Evolutionary conservation across 2,113 vertebrate genomes (phyloP), one percentile per base, ranked within the genome.

Genomic region (Sinocyclocheilus rhinocerous): DNA sequence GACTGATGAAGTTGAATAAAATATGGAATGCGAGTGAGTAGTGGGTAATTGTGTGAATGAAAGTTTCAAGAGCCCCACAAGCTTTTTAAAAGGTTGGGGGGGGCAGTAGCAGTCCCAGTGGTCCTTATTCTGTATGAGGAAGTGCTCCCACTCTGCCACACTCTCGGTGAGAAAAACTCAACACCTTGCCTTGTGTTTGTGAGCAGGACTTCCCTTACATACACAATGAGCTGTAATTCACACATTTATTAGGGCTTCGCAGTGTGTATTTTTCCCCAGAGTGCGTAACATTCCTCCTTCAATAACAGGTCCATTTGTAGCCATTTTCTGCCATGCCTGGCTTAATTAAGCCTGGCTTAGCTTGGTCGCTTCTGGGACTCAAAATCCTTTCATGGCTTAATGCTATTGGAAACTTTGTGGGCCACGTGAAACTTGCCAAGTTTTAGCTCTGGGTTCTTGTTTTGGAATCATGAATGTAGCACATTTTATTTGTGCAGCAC

Each of bases 171-270:
- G 92, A 95, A 92, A 92, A 88, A 88, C 88, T 92, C 91, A 91
- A 88, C 63, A 86, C 52, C 50, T 52, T 83, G 86, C 81, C 39
- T 85, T 69, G 88, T 91, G 91, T 93, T 93, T 92, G 90, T 92
- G 84, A 88, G 89, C 89, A 87, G 76, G 85, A 89, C 91, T 88
- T 90, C 92, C 92, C 90, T 87, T 87, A 81, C 73, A 84, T 77
- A 89, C 90, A 93, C 92, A 92, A 94, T 94, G 93, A 93, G 91
- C 90, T 92, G 91, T 92, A 91, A 93, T 94, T 93, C 90, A 94
- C 91, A 91, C 92, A 63, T 55, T 89, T 88, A 92, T 92, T 93
- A 92, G 36, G 70, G 52, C 69, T 26, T 26, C 12, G 50, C 5
- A 7, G 22, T 45, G 26, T 59, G 29, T 61, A 36, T 80, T 84